Conservation (phyloP, 2,113 vertebrate genomes). For the Atherinomorus stipes region DNA sequence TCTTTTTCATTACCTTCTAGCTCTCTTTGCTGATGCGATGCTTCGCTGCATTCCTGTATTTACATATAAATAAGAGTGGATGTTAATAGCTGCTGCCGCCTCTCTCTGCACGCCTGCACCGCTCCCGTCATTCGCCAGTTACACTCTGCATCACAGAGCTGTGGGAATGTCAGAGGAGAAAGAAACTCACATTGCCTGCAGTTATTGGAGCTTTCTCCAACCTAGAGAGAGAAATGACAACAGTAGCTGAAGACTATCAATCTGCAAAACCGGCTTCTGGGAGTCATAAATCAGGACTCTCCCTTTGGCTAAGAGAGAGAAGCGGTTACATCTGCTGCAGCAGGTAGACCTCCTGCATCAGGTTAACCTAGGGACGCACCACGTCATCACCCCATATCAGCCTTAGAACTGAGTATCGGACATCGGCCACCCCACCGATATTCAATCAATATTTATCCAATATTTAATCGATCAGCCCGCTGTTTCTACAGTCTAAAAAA, state of each 20-base stretch:
- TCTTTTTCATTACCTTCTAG: conserved; percentile 22
- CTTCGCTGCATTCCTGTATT: conserved; percentile 53
- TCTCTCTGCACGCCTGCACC: neutral
- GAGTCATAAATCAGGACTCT: conserved; percentile 23
- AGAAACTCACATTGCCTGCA: conserved; percentile 14
- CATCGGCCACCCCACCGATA: too few relatives aligned
- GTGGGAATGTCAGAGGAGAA: conserved; percentile 30
- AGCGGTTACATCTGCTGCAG: neutral
- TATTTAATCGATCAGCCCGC: too few relatives aligned
- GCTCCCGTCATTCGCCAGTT: conserved; percentile 30
- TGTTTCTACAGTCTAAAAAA: too few relatives aligned
- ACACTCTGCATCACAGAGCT: neutral
- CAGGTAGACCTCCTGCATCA: conserved; percentile 24
- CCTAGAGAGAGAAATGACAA: conserved; percentile 26
- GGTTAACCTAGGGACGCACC: too few relatives aligned
- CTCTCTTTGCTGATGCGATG: conserved; percentile 33
- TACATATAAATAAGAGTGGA: conserved; percentile 72
- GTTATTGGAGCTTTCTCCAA: conserved; percentile 12
- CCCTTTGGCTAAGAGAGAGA: neutral
- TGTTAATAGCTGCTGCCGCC: conserved; percentile 24
- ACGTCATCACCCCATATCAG: too few relatives aligned
- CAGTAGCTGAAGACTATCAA: conserved; percentile 10
- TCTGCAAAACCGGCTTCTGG: conserved; percentile 7
- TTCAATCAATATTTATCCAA: too few relatives aligned
- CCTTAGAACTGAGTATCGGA: too few relatives aligned